Conservation (phyloP, 2,888 invertebrate genomes). For the Pinctada fucata region DNA sequence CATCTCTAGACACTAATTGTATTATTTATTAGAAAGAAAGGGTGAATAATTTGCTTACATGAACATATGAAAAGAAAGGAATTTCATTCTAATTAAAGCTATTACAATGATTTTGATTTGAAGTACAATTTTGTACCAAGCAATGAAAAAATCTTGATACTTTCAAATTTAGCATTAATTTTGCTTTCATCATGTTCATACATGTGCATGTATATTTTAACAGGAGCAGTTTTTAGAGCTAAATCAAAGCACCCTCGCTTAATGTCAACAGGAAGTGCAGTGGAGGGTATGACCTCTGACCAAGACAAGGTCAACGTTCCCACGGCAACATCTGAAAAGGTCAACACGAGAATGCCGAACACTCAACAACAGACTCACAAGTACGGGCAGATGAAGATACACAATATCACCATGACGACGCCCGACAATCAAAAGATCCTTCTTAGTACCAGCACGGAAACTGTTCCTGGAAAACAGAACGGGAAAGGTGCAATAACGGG, state of each 20-base stretch:
- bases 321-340: background rate
- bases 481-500: constrained; percentile 67
- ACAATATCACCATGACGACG: constrained; percentile 74
- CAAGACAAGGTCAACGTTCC: background rate
- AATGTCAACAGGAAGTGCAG: constrained; percentile 52
- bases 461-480: constrained; percentile 63
- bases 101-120: too few relatives aligned
- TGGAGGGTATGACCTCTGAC: constrained; percentile 12
- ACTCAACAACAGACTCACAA: constrained; percentile 55
- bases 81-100: too few relatives aligned
- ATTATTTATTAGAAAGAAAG: too few relatives aligned
- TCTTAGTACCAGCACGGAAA: constrained; percentile 71
- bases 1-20: too few relatives aligned
- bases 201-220: background rate
- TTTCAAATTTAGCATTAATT: too few relatives aligned
- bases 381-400: constrained; percentile 67
- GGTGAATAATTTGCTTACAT: too few relatives aligned
- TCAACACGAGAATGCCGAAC: constrained; percentile 10
- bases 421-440: constrained; percentile 70
- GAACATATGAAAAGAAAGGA: too few relatives aligned
- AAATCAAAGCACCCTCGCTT: constrained; percentile 58
- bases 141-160: too few relatives aligned
- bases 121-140: too few relatives aligned
- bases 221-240: constrained; percentile 91
- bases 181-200: too few relatives aligned